Percentiles rank a stretch among this genome's conserved stretches.
These are phyloP conservation scores for Sylvilagus floridanus DNA, from an alignment of 2,797 vertebrate genomes.

Conservation along the genomic window DNA sequence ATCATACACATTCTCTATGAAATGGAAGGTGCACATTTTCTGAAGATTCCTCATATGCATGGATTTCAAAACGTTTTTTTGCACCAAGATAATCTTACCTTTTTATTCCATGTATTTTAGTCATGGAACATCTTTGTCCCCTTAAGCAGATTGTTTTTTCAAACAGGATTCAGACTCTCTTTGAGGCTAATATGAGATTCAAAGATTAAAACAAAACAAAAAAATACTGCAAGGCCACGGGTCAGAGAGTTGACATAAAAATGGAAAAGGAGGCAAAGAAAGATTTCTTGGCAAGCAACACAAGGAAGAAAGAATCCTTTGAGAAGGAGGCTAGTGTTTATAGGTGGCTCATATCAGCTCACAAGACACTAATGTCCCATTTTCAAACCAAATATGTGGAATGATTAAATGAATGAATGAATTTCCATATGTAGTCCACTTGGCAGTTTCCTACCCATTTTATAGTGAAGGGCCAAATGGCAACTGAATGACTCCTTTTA, in stretches of 20 bases:
- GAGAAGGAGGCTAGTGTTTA: background rate
- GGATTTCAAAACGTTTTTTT: no score
- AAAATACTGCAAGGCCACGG: background rate
- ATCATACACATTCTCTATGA: no score
- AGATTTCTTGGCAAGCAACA: background rate
- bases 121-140: background rate
- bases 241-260: slow-evolving; percentile 4
- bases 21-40: no score
- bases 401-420: background rate
- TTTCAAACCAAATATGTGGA: background rate
- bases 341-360: background rate
- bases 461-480: background rate
- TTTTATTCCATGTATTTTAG: no score
- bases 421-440: background rate
- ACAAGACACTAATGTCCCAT: rapidly evolving
- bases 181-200: background rate
- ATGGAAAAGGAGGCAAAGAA: background rate
- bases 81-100: no score
- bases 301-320: background rate
- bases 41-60: no score
- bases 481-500: background rate
- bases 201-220: background rate
- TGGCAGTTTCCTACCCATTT: background rate
- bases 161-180: background rate
- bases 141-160: background rate